phyloP scores from a whole-genome alignment of 2,113 vertebrate genomes.

The Arvicanthis niloticus region DNA sequence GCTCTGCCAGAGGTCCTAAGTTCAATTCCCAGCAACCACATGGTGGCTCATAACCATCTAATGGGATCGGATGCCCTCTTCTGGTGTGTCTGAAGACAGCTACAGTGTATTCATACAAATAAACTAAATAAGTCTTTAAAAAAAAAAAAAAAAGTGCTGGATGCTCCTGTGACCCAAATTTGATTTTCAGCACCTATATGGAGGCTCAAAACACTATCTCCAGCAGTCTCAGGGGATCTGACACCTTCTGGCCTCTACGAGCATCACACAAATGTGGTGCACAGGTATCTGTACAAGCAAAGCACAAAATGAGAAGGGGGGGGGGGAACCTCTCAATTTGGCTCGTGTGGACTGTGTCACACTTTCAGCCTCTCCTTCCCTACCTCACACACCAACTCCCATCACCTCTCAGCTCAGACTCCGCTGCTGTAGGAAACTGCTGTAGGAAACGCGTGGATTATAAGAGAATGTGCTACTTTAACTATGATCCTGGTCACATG shows the following conservation, averaged over 20 bases:
- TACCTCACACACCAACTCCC: neutral
- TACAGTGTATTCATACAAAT: too few species aligned
- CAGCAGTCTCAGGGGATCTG: neutral
- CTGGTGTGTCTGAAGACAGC: too few species aligned
- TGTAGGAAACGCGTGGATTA: conserved; percentile 5
- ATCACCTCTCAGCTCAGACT: neutral
- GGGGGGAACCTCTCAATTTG: too few species aligned
- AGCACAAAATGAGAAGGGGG: too few species aligned
- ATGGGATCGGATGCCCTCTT: too few species aligned
- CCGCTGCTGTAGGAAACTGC: too few species aligned
- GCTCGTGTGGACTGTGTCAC: neutral
- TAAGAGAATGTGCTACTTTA: conserved; percentile 3
- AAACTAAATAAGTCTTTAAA: too few species aligned
- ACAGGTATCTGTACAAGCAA: neutral
- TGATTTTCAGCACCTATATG: neutral
- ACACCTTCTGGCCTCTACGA: neutral
- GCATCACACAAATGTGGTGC: neutral
- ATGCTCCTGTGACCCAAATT: neutral
- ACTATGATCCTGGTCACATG: neutral
- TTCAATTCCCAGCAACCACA: too few species aligned
- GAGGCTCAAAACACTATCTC: neutral
- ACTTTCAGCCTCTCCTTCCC: neutral
- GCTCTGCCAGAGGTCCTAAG: too few species aligned
- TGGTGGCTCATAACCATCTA: too few species aligned
- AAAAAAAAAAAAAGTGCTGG: too few species aligned